phyloP scores from a whole-genome alignment of 2,113 vertebrate genomes.

The Coptodon bakossiorum region DNA sequence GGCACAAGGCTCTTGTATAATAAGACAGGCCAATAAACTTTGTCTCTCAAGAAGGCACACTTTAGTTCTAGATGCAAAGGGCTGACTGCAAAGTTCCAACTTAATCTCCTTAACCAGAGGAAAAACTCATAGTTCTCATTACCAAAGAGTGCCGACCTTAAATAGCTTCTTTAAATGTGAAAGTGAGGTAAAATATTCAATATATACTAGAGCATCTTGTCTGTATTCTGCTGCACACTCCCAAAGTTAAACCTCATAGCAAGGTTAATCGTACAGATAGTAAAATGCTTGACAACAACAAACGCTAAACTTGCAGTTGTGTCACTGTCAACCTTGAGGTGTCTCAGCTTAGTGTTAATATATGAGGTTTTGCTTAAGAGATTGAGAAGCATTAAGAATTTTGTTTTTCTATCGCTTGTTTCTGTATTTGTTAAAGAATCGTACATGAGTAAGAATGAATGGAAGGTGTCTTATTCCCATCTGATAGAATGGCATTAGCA shows the following conservation, averaged over 20 bases:
- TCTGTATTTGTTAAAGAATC: neutral
- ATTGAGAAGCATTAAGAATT: neutral
- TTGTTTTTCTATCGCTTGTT: neutral
- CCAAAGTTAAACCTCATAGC: conserved; percentile 54
- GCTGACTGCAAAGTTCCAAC: conserved; percentile 6
- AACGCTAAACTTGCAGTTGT: conserved; percentile 12
- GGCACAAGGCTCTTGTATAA: conserved; percentile 3
- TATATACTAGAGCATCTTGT: neutral
- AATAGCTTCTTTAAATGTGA: neutral
- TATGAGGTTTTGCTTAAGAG: neutral
- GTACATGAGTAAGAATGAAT: neutral
- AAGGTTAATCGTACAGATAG: conserved; percentile 37
- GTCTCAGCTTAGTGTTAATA: neutral
- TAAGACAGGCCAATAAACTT: conserved; percentile 20
- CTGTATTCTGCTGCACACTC: conserved; percentile 20
- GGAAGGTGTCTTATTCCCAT: neutral
- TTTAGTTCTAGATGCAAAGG: neutral
- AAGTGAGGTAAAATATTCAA: conserved; percentile 37
- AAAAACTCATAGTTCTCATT: neutral
- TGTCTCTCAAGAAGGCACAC: conserved; percentile 17
- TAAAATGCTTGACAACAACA: conserved; percentile 13
- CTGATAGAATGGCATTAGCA: neutral
- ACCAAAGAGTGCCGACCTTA: neutral
- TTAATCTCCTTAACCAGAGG: conserved; percentile 7
- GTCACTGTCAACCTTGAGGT: conserved; percentile 3